Base-by-base conservation (phyloP, 2,888 invertebrate genomes). In the Drosophila pseudotalamancana region DNA sequence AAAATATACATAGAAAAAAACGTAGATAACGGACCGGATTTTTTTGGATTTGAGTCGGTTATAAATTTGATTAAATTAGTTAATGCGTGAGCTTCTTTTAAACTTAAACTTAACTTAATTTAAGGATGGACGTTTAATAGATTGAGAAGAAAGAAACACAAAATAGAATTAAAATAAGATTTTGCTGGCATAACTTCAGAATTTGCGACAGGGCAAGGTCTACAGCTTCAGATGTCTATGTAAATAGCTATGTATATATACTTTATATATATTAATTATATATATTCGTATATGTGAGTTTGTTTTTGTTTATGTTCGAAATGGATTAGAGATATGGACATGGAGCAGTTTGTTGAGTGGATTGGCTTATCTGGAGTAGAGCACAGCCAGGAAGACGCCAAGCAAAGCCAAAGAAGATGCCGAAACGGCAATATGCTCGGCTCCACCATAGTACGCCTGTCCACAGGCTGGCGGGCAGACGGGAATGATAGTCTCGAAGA, bases 381-480 rank as follows among this genome's bases (percentile, higher is more conserved):
- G 86, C 67, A 91, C 90, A 49, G 93, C 89, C 65, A 93, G 66
- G 40, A 93, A 73, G 55, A 93, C 91, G 82, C 93, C 89, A 63
- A 92, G 84, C 70, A 94, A 83, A 70, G 93, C 92, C 68, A 93
- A 92, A 63, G 93, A 91, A 23, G 89, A 88, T 27, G 85, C 79
- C 11, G 90, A 88, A 34, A 87, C 81, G 16, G 90, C 83, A 49
- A 91, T 67, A 34, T 81, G 82, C 35, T 88, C 87, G 42, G 90
- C 91, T 2, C 88, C 90, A 35, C 90, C 91, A 68, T 84, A 90
- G 54, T 89, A 89, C 39, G 91, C 90, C 63, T 90, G 90, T 76
- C 83, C 94, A 92, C 98, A 98, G 88, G 97, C 97, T 70, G 97
- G 98, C 82, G 97, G 98, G 90, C 98, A 98, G 85, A 97, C 96